A percentile compares a stretch with the other conserved stretches of the same genome.
These are phyloP conservation scores for Falco columbarius DNA, from an alignment of 2,797 vertebrate genomes.

Conservation along the genomic window DNA sequence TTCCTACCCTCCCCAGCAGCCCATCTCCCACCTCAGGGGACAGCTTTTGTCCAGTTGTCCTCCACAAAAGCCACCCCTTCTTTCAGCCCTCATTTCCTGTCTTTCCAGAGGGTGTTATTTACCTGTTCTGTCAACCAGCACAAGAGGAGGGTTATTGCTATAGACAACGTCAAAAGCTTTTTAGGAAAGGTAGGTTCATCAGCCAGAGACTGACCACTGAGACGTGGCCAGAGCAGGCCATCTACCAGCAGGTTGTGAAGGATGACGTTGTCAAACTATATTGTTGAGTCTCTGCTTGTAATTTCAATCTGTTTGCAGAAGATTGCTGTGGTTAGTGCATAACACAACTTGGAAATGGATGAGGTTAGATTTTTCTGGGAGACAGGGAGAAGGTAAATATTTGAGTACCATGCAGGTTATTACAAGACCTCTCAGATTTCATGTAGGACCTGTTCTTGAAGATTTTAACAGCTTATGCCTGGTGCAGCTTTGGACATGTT, in stretches of 20 bases:
- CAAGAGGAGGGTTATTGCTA: not conserved
- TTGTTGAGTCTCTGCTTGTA: not conserved
- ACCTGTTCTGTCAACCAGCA: not conserved
- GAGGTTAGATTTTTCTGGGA: not conserved
- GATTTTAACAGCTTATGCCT: not conserved
- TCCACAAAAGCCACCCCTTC: accelerated
- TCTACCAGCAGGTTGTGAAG: not conserved
- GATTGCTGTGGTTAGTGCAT: accelerated
- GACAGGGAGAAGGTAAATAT: not conserved
- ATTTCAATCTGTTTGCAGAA: not conserved
- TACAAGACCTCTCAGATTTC: not conserved
- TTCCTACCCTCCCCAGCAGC: not conserved
- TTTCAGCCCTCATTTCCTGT: not conserved
- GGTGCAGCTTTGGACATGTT: not conserved
- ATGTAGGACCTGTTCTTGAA: not conserved
- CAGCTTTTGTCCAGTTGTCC: not conserved
- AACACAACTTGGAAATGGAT: not conserved
- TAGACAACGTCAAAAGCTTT: not conserved
- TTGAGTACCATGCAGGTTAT: not conserved
- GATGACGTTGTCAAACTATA: accelerated
- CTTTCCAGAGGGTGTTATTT: not conserved
- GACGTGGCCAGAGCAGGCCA: too few species aligned
- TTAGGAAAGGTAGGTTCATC: not conserved
- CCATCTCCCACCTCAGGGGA: not conserved
- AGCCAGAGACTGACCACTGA: not conserved